Evolutionary conservation across 2,888 invertebrate species (phyloP), one percentile per base, ranked within the genome.

Genomic region (Epistrophella euchroma): DNA sequence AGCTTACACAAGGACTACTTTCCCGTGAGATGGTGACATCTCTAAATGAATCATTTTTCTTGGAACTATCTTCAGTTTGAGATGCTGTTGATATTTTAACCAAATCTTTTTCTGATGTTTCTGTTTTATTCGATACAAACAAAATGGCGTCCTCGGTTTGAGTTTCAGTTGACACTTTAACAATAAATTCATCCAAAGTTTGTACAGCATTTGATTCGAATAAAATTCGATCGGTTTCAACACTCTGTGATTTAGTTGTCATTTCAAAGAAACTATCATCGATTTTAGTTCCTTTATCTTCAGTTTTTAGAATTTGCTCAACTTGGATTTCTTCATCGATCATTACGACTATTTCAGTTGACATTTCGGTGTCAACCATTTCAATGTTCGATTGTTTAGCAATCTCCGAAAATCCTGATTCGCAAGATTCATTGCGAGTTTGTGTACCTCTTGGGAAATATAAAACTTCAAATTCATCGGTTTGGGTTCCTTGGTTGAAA

Each of bases 401-500:
- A 13, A 62, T 25, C 15, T 75, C 79, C 2, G 64, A 64, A 45
- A 66, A 28, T 2, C 62, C 56, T 13, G 68, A 55, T 15, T 80
- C 76, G 19, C 73, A 37, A 2, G 4, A 47, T 25, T 75, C 19
- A 72, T 25, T 32, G 11, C 79, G 11, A 4, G 92, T 92, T 88
- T 92, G 92, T 19, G 92, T 92, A 66, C 89, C 84, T 45, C 91
- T 89, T 13, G 92, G 91, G 87, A 92, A 90, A 19, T 87, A 87
- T 47, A 92, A 15, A 15, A 89, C 71, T 28, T 88, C 88, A 52
- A 88, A 45, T 3, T 90, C 90, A 32, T 90, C 88, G 2, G 92
- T 92, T 89, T 92, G 92, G 15, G 90, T 89, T 70, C 91, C 92
- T 37, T 90, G 90, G 89, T 91, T 91, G 25, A 89, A 88, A n/a